Evolutionary conservation across 2,797 vertebrate species (phyloP).

Genomic region (Characodon lateralis): DNA sequence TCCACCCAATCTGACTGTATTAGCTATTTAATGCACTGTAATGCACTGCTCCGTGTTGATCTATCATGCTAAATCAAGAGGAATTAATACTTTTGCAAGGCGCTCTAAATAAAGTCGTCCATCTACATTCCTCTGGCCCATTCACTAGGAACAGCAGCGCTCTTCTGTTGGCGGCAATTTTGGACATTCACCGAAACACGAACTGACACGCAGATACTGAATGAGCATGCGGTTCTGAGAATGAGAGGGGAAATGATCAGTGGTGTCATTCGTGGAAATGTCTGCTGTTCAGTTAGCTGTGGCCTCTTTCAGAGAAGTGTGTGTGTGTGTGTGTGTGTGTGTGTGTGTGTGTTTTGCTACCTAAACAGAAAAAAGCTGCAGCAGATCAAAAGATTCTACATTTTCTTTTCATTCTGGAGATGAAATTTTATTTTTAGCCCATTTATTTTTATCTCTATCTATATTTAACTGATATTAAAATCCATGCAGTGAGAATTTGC

Average conservation of each 20-base stretch:
- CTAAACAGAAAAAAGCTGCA: constrained; percentile 30
- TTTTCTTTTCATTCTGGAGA: constrained; percentile 20
- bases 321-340: background rate
- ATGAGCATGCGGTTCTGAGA: constrained; percentile 56
- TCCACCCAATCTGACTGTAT: background rate
- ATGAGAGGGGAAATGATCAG: constrained; percentile 48
- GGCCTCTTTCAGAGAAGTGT: constrained; percentile 50
- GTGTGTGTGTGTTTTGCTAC: constrained; percentile 5
- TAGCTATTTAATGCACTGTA: background rate
- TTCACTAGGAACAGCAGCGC: background rate
- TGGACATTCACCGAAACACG: background rate
- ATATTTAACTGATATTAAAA: constrained; percentile 29
- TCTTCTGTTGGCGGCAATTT: background rate
- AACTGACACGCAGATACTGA: constrained; percentile 1
- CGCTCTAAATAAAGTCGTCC: background rate
- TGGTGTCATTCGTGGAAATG: constrained; percentile 53
- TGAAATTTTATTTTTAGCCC: constrained; percentile 40
- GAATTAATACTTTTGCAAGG: background rate
- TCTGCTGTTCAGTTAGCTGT: constrained; percentile 23
- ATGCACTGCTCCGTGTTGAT: background rate
- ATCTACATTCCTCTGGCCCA: background rate
- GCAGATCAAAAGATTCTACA: constrained; percentile 32
- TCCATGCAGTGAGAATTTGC: background rate
- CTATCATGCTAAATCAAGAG: background rate
- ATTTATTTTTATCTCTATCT: constrained; percentile 1